Conservation (phyloP, 2,888 invertebrate genomes). For the Lamellibrachia columna region DNA sequence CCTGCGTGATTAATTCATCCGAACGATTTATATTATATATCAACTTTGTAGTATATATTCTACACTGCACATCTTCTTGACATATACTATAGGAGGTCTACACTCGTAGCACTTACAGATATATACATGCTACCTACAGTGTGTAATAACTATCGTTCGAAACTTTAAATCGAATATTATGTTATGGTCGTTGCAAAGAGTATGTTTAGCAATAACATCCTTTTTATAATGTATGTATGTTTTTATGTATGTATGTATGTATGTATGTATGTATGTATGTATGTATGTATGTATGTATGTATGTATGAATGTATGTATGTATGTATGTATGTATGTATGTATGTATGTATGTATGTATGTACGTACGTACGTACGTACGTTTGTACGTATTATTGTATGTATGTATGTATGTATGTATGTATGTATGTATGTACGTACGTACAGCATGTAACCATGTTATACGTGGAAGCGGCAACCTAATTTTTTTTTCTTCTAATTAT, state of each 20-base stretch:
- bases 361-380: background rate
- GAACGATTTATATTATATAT: background rate
- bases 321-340: constrained; percentile 14
- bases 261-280: too few relatives aligned
- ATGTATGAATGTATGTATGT: background rate
- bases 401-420: constrained; percentile 21
- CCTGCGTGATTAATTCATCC: constrained; percentile 42
- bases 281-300: too few relatives aligned
- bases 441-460: background rate
- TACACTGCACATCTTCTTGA: background rate
- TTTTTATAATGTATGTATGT: background rate
- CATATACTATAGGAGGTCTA: too few relatives aligned
- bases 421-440: background rate
- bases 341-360: background rate
- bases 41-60: background rate
- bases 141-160: background rate
- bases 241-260: too few relatives aligned
- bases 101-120: background rate
- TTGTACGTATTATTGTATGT: background rate
- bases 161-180: background rate
- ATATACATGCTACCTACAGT: background rate
- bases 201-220: background rate
- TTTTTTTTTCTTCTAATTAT: background rate
- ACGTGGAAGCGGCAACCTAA: background rate
- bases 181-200: background rate